Evolutionary conservation across 35 echinoderm and acorn worm genomes (phyloP), one percentile per base, ranked within the genome.

Genomic region (Amphiura filiformis): DNA sequence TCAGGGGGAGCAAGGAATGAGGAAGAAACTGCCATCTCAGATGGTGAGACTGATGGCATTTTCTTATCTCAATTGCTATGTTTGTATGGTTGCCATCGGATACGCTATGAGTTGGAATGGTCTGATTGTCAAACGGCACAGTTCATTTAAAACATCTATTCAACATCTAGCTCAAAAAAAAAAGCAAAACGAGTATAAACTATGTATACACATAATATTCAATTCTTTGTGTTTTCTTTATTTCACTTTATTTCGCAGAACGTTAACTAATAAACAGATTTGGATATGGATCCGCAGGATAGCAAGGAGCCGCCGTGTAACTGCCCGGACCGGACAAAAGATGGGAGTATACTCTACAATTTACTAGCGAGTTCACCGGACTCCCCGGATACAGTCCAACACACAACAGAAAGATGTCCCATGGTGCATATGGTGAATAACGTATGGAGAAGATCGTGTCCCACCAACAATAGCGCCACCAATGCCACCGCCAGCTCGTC

Each of bases 311-410:
- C 82, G 31, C 77, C 83, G 18, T 91, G 89, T 84, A 76, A 91
- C 75, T 91, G 89, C 78, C 89, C 89, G 31, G 89, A 91, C 30
- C 77, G 77, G 42, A 91, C 36, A 33, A 91, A 85, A 41, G 64
- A 91, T 22, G 81, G 82, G 37, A 91, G 89, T 64, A 91, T 91
- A 38, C 47, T 91, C 13, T 91, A 91, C 28, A 79, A 75, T 40
- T 84, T 91, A 40, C 49, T 91, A 36, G 84, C 89, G 36, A 83
- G 81, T 39, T 52, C 88, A 39, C 65, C 80, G 52, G 56, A 76
- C 52, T 38, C 89, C 37, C 42, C 80, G 26, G 20, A 30, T n/a
- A 41, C 52, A 47, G 61, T 70, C 61, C 61, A 70, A 23, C 61
- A 70, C 61, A 2, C 61, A 1, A 70, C 61, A 70, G 61, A 70